Evolutionary conservation across 2,888 invertebrate species (phyloP).

Genomic region (Leistus spinibarbis): DNA sequence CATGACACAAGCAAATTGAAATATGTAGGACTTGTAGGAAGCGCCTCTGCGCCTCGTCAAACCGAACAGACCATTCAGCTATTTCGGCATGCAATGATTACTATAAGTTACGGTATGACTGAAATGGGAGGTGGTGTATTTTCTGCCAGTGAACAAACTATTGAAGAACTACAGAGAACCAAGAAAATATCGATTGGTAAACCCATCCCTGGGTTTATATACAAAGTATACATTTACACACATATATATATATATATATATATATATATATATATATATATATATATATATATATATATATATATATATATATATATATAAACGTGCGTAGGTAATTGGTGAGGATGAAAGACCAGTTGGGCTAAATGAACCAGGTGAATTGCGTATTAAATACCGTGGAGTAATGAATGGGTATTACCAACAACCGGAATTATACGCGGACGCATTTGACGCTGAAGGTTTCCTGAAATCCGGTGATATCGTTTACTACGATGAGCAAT

Average conservation of each 20-base stretch:
- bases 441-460: constrained; percentile 52
- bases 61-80: constrained; percentile 37
- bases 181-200: constrained; percentile 43
- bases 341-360: constrained; percentile 55
- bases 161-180: not conserved
- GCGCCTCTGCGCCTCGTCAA: constrained; percentile 9
- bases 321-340: too few species aligned
- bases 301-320: too few species aligned
- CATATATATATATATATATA: not conserved
- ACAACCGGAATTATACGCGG: constrained; percentile 53
- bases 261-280: constrained; percentile 49
- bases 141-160: not conserved
- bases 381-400: constrained; percentile 55
- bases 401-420: constrained; percentile 55
- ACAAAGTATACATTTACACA: constrained; percentile 49
- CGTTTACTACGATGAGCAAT: constrained; percentile 55
- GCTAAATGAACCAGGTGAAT: constrained; percentile 56
- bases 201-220: constrained; percentile 50
- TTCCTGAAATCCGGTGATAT: constrained; percentile 59
- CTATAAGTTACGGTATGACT: constrained; percentile 54
- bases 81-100: constrained; percentile 48
- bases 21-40: constrained; percentile 23
- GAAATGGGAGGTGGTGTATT: constrained; percentile 49
- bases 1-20: constrained; percentile 20
- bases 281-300: not conserved